Evolutionary conservation across 2,113 vertebrate genomes (phyloP).

Genomic region (Rhagologus leucostigma): DNA sequence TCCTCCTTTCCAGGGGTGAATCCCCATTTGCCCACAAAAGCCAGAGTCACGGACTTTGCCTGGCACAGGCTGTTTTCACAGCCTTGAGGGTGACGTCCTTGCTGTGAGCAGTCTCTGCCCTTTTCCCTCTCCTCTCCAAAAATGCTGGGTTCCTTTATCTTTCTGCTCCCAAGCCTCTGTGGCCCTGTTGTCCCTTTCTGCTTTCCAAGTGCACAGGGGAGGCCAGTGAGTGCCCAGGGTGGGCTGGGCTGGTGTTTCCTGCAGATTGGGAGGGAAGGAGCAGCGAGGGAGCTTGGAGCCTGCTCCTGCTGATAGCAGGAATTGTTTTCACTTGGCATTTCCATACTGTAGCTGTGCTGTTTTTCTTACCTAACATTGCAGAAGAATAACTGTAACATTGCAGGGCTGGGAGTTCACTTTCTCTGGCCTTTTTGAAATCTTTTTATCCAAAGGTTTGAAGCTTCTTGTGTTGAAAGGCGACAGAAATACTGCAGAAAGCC

Average conservation of each 20-base stretch:
- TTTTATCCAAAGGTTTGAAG: not conserved
- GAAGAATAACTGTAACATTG: not conserved
- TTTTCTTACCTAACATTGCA: not conserved
- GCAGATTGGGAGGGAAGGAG: not conserved
- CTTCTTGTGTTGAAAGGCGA: not conserved
- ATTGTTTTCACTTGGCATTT: conserved; percentile 10
- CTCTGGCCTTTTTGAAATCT: not conserved
- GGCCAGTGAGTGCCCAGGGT: not conserved
- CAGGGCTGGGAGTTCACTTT: not conserved
- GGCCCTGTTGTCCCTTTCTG: not conserved
- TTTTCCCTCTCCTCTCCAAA: not conserved
- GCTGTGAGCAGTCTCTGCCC: not conserved
- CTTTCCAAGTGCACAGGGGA: not conserved
- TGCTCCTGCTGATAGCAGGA: not conserved
- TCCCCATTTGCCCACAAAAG: not conserved
- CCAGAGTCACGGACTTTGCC: not conserved
- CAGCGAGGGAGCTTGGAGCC: not conserved
- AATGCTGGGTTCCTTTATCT: not conserved
- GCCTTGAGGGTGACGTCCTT: not conserved
- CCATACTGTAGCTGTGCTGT: not conserved
- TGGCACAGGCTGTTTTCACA: not conserved
- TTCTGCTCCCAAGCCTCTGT: not conserved
- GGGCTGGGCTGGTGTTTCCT: not conserved
- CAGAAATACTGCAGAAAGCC: not conserved
- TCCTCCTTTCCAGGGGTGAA: not conserved